phyloP scores from a whole-genome alignment of 2,888 invertebrate genomes.

The Eristalis intricaria region DNA sequence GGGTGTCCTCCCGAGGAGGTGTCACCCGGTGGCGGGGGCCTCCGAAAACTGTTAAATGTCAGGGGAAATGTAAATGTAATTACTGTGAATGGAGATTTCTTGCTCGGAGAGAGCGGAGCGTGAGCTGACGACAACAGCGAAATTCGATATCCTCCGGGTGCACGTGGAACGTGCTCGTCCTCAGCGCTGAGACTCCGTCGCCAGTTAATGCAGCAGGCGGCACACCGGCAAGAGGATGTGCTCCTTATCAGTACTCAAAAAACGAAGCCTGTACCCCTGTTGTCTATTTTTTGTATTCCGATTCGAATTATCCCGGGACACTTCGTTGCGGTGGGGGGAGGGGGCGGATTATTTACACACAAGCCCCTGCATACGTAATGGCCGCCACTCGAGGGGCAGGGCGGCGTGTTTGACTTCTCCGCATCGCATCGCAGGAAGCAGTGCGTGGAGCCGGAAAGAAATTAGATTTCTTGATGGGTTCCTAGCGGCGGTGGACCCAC shows the following conservation, averaged over 20 bases:
- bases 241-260: background rate
- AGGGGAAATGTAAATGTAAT: conserved; percentile 58
- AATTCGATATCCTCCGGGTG: conserved; percentile 19
- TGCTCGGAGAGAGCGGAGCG: background rate
- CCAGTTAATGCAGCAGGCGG: background rate
- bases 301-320: conserved; percentile 25
- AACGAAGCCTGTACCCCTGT: background rate
- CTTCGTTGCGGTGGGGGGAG: background rate
- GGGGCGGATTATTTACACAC: background rate
- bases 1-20: background rate
- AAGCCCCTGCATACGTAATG: conserved; percentile 22
- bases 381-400: background rate
- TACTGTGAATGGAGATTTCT: conserved; percentile 29
- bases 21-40: background rate
- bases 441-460: conserved; percentile 32
- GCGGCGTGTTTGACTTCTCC: background rate
- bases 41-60: conserved; percentile 40
- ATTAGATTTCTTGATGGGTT: conserved; percentile 34
- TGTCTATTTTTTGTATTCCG: conserved; percentile 3
- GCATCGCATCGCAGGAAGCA: background rate
- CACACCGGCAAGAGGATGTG: background rate
- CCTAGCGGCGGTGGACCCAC: background rate
- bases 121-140: background rate
- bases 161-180: conserved; percentile 10
- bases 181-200: background rate